Base-by-base conservation (phyloP, 2,888 invertebrate species). In the Ichneumon xanthorius region DNA sequence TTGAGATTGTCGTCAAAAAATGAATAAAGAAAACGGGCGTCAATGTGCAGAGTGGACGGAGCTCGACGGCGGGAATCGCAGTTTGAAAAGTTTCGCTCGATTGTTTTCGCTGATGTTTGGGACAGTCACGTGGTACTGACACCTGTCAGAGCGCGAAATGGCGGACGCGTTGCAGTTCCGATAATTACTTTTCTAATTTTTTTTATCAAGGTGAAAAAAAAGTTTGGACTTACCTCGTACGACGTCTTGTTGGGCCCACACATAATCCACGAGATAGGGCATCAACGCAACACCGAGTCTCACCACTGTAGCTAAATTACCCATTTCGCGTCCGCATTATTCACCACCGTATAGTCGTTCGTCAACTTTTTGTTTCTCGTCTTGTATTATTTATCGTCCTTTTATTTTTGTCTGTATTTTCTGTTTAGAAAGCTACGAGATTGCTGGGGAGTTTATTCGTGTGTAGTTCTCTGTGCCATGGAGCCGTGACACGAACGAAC, bases 261-360 rank as follows among this genome's bases (percentile, higher is more conserved):
- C 91, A 88, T 92, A 92, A 92, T 93, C 93, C 93, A 93, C 89
- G 81, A 92, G 87, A 88, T 89, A 92, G 87, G 90, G 91, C 86
- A 93, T 87, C 76, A 93, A 87, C 82, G 90, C 91, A 78, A 89
- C 92, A 92, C 92, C 90, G 78, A 92, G 90, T 90, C 90, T 90
- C 90, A 91, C 91, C 90, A 91, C 90, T 88, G 90, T 92, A 83
- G 92, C 88, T 90, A 92, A 90, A 89, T 92, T 92, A 89, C 93
- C 92, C 93, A 93, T 93, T 90, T 84, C 75, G 76, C 86, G 82
- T 87, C 86, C 83, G 87, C 88, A 88, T 88, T 87, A 88, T 88
- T 87, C 77, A 87, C 87, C 85, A 82, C 79, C 78, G 71, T 85
- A 80, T 11, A 76, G 58, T 89, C 87, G 68, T 81, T 58, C 79